phyloP scores from a whole-genome alignment of 2,888 invertebrate genomes.

The Sinodicranocentrus sp. region DNA sequence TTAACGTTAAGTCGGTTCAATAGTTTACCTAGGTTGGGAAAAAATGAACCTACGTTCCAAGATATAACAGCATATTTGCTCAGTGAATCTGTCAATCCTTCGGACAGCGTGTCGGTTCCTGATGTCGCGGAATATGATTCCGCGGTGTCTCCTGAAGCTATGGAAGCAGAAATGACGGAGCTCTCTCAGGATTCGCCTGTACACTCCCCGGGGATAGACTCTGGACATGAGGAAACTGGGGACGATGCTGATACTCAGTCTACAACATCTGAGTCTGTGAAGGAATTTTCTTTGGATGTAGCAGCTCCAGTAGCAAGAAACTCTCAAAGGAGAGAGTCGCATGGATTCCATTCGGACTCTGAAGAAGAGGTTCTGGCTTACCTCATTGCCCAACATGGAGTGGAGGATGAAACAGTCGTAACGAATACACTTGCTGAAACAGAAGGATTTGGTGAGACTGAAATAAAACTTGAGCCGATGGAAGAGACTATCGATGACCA shows the following conservation, averaged over 20 bases:
- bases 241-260: conserved; percentile 43
- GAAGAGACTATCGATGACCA: background rate
- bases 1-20: conserved; percentile 62
- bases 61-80: conserved; percentile 76
- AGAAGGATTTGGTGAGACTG: conserved; percentile 3
- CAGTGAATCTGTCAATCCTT: conserved; percentile 73
- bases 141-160: conserved; percentile 10
- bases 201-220: conserved; percentile 33
- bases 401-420: background rate
- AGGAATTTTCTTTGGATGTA: conserved; percentile 33
- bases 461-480: background rate
- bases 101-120: conserved; percentile 40
- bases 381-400: background rate
- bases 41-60: conserved; percentile 69
- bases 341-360: conserved; percentile 67
- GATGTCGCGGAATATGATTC: conserved; percentile 39
- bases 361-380: conserved; percentile 57
- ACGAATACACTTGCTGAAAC: no score
- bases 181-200: conserved; percentile 4
- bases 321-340: conserved; percentile 41
- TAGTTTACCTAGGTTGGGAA: conserved; percentile 55
- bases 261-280: conserved; percentile 32
- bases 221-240: conserved; percentile 58
- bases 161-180: conserved; percentile 24
- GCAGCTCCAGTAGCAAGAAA: conserved; percentile 10